A percentile compares a stretch with the other conserved stretches of the same genome.
phyloP scores from a whole-genome alignment of 2,888 invertebrate genomes.

The Bruchidius siliquastri region DNA sequence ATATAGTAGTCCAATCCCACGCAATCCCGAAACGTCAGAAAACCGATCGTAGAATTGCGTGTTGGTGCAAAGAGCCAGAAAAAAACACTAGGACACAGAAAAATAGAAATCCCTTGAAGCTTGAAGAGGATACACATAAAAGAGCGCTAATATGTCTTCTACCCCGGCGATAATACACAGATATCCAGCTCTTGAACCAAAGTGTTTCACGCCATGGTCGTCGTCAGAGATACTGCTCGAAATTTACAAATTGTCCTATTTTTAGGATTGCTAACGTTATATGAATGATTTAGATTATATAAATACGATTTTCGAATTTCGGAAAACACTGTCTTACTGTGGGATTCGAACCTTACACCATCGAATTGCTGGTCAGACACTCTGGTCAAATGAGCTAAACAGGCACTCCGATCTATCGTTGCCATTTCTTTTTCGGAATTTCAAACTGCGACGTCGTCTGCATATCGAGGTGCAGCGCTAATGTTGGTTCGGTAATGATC shows the following conservation, averaged over 20 bases:
- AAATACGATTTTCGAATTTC: no score
- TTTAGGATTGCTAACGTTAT: no score
- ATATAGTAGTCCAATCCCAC: not conserved
- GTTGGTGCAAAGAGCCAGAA: not conserved
- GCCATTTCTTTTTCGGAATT: no score
- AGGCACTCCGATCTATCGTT: no score
- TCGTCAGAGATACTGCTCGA: not conserved
- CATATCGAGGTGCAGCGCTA: no score
- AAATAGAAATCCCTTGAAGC: not conserved
- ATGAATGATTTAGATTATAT: no score
- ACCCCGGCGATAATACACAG: not conserved
- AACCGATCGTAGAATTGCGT: not conserved
- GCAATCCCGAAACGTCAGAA: not conserved
- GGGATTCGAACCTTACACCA: no score
- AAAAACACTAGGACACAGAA: not conserved
- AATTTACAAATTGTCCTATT: not conserved
- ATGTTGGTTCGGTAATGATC: no score
- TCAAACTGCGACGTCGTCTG: no score
- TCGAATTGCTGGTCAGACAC: no score
- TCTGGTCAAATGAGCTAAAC: no score
- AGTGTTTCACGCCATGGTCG: not conserved
- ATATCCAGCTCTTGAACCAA: not conserved
- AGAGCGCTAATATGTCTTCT: not conserved
- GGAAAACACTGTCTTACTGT: no score
- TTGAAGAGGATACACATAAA: not conserved